These are phyloP conservation scores for Notodonta dromedarius DNA, from an alignment of 2,888 invertebrate genomes.

Conservation along the genomic window DNA sequence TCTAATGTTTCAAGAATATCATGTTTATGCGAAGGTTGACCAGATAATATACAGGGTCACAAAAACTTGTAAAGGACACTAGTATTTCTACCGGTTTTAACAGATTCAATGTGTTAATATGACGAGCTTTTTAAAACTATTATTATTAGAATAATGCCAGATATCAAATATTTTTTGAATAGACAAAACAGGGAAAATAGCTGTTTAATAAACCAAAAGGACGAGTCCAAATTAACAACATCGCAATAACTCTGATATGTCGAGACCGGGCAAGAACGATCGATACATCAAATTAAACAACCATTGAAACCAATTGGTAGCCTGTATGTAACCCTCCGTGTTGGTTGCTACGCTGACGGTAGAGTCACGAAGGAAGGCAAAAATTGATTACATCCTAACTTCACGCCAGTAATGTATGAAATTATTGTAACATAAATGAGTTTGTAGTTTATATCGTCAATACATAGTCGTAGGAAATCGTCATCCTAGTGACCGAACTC, in stretches of 20 bases:
- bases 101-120: conserved; percentile 1
- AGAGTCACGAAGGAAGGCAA: conserved; percentile 28
- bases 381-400: conserved; percentile 12
- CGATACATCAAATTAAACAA: conserved; percentile 65
- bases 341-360: conserved; percentile 23
- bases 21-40: conserved; percentile 33
- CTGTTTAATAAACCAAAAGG: conserved; percentile 14
- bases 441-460: too few relatives aligned
- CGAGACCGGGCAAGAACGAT: conserved; percentile 45
- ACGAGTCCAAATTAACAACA: conserved; percentile 9
- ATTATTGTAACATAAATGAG: too few relatives aligned
- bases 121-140: too few relatives aligned
- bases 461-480: too few relatives aligned
- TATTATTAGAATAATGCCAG: too few relatives aligned
- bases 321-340: conserved; percentile 38
- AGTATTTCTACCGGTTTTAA: conserved; percentile 11
- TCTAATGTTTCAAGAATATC: conserved; percentile 18
- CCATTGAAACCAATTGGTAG: conserved; percentile 68
- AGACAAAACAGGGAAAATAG: neutral
- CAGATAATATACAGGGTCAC: conserved; percentile 17
- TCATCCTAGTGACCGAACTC: too few relatives aligned
- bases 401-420: neutral
- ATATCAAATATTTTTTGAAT: neutral
- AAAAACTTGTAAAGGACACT: conserved; percentile 13
- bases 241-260: conserved; percentile 28